phyloP scores from a whole-genome alignment of 2,113 vertebrate genomes.

The Bubo scandiacus region DNA sequence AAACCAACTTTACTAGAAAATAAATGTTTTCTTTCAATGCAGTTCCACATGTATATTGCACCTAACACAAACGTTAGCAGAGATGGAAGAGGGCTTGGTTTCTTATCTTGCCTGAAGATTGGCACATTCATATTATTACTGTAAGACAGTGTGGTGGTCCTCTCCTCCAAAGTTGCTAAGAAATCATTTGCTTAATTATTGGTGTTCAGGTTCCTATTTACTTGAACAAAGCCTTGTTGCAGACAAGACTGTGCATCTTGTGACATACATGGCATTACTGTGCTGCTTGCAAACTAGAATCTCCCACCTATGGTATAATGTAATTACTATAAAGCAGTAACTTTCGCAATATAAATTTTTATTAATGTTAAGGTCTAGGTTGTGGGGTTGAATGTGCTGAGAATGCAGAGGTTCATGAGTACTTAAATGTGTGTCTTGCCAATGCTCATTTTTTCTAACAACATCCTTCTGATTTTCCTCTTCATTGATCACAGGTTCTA shows the following conservation, averaged over 20 bases:
- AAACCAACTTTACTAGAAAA: background rate
- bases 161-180: background rate
- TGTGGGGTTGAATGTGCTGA: background rate
- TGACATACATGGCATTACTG: background rate
- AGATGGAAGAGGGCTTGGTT: background rate
- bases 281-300: background rate
- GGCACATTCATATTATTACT: background rate
- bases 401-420: background rate
- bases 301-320: background rate
- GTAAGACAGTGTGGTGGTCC: background rate
- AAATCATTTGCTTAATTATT: background rate
- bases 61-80: background rate
- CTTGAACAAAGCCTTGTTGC: background rate
- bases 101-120: background rate
- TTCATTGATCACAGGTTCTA: slow-evolving; percentile 84
- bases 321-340: background rate
- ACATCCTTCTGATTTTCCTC: background rate
- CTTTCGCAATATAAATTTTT: background rate
- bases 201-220: background rate
- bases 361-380: background rate
- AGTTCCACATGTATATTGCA: background rate
- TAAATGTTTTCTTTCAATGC: background rate
- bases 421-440: background rate
- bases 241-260: background rate
- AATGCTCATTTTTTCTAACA: slow-evolving; percentile 9